A percentile compares a stretch with the other conserved stretches of the same genome.
Evolutionary conservation across 2,888 invertebrate species (phyloP).

Genomic region (Pedicia rivosa): DNA sequence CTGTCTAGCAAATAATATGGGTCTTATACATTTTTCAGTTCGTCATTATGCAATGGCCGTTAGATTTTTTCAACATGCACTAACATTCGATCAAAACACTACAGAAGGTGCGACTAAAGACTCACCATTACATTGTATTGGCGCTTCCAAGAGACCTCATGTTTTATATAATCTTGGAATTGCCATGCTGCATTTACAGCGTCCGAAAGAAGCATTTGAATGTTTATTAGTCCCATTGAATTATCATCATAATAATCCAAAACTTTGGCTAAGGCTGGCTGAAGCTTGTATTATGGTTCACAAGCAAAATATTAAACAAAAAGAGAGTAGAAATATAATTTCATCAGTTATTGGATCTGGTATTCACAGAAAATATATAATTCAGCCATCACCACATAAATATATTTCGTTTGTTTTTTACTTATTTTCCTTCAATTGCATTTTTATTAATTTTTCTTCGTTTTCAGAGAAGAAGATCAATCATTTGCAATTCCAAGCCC

Average conservation of each 20-base stretch:
- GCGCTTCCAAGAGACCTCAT: conserved; percentile 25
- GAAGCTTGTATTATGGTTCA: conserved; percentile 73
- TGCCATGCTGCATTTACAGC: conserved; percentile 62
- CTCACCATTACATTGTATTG: conserved; percentile 22
- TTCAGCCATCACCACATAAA: conserved; percentile 15
- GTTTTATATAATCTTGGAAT: conserved; percentile 36
- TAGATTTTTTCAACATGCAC: conserved; percentile 29
- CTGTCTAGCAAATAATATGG: conserved; percentile 31
- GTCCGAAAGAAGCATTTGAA: conserved; percentile 76
- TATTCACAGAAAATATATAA: conserved; percentile 15
- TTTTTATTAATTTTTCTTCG: background rate
- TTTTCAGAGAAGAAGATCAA: conserved; percentile 40
- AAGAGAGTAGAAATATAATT: conserved; percentile 16
- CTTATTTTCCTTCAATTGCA: background rate
- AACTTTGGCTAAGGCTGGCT: conserved; percentile 82
- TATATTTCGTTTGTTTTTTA: conserved; percentile 15
- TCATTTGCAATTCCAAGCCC: conserved; percentile 76
- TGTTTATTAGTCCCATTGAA: conserved; percentile 76
- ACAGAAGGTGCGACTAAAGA: conserved; percentile 14
- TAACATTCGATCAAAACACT: conserved; percentile 26
- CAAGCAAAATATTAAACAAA: conserved; percentile 21
- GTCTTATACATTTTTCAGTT: conserved; percentile 29
- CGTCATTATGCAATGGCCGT: conserved; percentile 30
- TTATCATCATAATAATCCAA: conserved; percentile 72
- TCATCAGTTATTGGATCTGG: conserved; percentile 17